A percentile compares a stretch with the other conserved stretches of the same genome.
Evolutionary conservation across 64 coral and sea anemone species (phyloP).

Genomic region (Stichodactyla mertensii): DNA sequence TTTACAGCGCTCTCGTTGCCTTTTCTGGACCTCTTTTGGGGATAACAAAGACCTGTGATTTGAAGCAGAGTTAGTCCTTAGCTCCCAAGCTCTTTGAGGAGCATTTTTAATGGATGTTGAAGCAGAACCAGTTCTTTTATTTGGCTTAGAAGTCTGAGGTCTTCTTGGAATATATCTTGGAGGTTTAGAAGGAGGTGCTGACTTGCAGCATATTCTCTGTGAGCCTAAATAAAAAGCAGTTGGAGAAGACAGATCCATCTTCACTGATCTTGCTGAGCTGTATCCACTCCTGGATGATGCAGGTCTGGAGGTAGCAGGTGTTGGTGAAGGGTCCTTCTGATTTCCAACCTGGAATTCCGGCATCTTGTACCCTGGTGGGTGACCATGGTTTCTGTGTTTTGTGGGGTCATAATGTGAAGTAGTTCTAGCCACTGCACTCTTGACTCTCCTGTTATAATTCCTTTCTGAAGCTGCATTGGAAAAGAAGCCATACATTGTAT

Average conservation of each 20-base stretch:
- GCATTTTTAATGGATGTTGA: constrained; percentile 33
- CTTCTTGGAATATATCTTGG: constrained; percentile 11
- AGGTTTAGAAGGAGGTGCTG: constrained; percentile 52
- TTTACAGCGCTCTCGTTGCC: constrained; percentile 64
- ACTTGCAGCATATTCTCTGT: constrained; percentile 69
- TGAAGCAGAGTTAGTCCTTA: constrained; percentile 70
- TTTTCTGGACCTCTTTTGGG: constrained; percentile 58
- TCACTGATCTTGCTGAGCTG: constrained; percentile 25
- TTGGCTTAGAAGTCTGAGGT: constrained; percentile 26
- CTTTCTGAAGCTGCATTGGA: constrained; percentile 26
- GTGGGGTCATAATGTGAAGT: background rate
- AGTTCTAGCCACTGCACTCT: constrained; percentile 60
- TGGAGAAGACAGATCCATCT: constrained; percentile 34
- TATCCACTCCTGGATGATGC: constrained; percentile 64
- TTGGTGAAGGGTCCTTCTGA: constrained; percentile 65
- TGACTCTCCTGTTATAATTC: constrained; percentile 21
- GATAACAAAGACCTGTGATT: constrained; percentile 65
- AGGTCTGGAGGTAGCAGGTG: constrained; percentile 66
- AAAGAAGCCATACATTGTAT: constrained; percentile 57
- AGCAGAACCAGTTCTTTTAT: constrained; percentile 24
- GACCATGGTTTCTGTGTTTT: constrained; percentile 17
- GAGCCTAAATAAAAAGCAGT: constrained; percentile 45
- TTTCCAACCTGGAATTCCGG: background rate
- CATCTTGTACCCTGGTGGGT: constrained; percentile 14
- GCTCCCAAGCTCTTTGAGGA: constrained; percentile 73